Conservation (phyloP, 2,888 invertebrate genomes). For the Augiades crinisus region DNA sequence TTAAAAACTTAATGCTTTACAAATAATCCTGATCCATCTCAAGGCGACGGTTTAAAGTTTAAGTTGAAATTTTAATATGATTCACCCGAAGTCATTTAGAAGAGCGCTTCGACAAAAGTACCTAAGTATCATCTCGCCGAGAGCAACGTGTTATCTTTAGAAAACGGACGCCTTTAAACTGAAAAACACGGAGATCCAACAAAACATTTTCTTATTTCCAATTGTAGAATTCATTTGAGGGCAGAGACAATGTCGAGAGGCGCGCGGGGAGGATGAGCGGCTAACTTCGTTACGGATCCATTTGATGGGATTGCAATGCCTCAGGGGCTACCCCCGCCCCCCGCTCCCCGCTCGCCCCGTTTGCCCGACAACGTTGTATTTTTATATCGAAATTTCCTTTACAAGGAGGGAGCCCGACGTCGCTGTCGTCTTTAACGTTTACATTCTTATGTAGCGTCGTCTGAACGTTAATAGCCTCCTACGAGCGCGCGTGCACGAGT, state of each 20-base stretch:
- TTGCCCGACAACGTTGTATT: slow-evolving; percentile 67
- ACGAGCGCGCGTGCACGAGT: slow-evolving; percentile 54
- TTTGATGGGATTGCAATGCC: slow-evolving; percentile 88
- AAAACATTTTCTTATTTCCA: slow-evolving; percentile 82
- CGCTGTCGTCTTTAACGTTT: slow-evolving; percentile 79
- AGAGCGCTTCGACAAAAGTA: neutral
- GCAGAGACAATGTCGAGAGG: slow-evolving; percentile 80
- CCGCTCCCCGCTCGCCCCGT: slow-evolving; percentile 44
- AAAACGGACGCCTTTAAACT: slow-evolving; percentile 75
- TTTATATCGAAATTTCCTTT: slow-evolving; percentile 81
- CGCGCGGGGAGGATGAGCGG: slow-evolving; percentile 81
- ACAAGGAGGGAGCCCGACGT: slow-evolving; percentile 67
- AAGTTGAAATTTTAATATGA: slow-evolving; percentile 1
- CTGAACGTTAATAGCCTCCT: slow-evolving; percentile 77
- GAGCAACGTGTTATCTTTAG: slow-evolving; percentile 63
- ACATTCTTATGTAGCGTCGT: slow-evolving; percentile 81
- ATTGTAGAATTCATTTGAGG: slow-evolving; percentile 82
- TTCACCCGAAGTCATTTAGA: slow-evolving; percentile 6
- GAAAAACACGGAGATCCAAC: slow-evolving; percentile 77
- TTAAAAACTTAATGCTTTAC: neutral
- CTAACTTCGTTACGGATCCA: slow-evolving; percentile 90
- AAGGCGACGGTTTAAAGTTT: neutral
- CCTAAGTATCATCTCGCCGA: slow-evolving; percentile 39
- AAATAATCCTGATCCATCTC: neutral
- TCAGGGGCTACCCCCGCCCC: slow-evolving; percentile 69